A percentile compares a stretch with the other conserved stretches of the same genome.
phyloP scores from a whole-genome alignment of 2,113 vertebrate species.

The human (Homo sapiens) region GRCh38 chr18:24931501-24932000 shows the following conservation, averaged over 20 bases:
- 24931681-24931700: neutral
- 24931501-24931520: neutral
- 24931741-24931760: slow-evolving; percentile 43
- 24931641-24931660: neutral
- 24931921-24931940: slow-evolving; percentile 83
- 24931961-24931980: slow-evolving; percentile 71
- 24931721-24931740: neutral
- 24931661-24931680: neutral
- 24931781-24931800: slow-evolving; percentile 79
- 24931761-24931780: slow-evolving; percentile 85
- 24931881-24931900: slow-evolving; percentile 83
- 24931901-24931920: slow-evolving; percentile 81
- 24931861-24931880: slow-evolving; percentile 82
- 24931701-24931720: slow-evolving; percentile 1
- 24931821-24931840: slow-evolving; percentile 84
- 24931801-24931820: slow-evolving; percentile 82
- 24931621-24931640: neutral
- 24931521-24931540: neutral
- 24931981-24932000: slow-evolving; percentile 66
- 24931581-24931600: neutral
- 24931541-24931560: neutral
- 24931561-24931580: neutral
- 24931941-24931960: slow-evolving; percentile 65
- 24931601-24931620: neutral
- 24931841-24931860: slow-evolving; percentile 83